These are phyloP conservation scores for Suncus etruscus DNA, from an alignment of 2,113 vertebrate species.

Conservation along the genomic window DNA sequence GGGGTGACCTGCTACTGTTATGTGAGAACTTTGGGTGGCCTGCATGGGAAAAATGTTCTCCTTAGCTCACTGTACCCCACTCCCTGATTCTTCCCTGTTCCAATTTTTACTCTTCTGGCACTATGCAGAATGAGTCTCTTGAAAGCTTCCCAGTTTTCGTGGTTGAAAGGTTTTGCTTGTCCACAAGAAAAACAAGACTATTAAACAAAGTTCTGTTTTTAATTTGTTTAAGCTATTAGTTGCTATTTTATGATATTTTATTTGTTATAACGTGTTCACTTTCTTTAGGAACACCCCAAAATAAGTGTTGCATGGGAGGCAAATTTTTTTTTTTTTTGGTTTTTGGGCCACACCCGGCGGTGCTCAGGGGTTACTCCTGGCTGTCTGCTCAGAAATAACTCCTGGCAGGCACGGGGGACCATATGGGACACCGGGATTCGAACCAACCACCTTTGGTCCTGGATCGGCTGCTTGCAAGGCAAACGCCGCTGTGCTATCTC, in stretches of 20 bases:
- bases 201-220: conserved; percentile 57
- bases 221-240: conserved; percentile 57
- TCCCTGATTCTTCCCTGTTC: background rate
- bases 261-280: conserved; percentile 58
- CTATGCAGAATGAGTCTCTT: conserved; percentile 20
- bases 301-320: conserved; percentile 49
- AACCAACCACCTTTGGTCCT: no score
- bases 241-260: conserved; percentile 58
- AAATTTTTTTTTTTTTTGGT: no score
- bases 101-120: background rate
- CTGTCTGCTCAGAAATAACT: no score
- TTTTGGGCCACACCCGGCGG: no score
- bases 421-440: no score
- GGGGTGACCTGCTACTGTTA: background rate
- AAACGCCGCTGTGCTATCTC: no score
- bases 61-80: background rate
- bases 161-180: conserved; percentile 32
- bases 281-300: conserved; percentile 44
- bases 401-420: no score
- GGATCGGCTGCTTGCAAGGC: no score
- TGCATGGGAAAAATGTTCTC: background rate
- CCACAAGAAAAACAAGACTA: background rate
- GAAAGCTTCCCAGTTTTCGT: background rate
- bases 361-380: no score
- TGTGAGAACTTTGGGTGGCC: background rate